These are phyloP conservation scores for Pangasianodon hypophthalmus DNA, from an alignment of 2,113 vertebrate species.

Conservation along the genomic window DNA sequence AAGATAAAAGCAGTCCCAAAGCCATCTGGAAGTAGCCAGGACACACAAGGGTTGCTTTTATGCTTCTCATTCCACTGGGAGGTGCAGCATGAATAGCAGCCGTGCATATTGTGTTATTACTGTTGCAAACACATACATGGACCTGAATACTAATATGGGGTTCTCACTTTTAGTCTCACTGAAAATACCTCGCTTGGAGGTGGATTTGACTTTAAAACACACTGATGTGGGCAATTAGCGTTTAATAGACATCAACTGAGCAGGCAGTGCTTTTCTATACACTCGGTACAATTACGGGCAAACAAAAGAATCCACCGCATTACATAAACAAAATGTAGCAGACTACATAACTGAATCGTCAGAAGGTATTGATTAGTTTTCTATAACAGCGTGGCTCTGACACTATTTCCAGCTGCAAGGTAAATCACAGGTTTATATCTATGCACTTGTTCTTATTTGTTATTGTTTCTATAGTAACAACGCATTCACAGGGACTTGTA, in stretches of 20 bases:
- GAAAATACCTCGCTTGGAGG: constrained; percentile 53
- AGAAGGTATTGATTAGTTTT: neutral
- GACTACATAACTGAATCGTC: neutral
- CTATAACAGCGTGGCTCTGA: too few species aligned
- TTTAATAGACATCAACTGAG: constrained; percentile 40
- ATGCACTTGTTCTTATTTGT: neutral
- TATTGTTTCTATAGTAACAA: neutral
- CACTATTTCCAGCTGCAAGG: neutral
- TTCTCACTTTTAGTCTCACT: constrained; percentile 57
- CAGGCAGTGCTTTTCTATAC: constrained; percentile 8
- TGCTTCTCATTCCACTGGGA: constrained; percentile 76
- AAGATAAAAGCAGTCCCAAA: constrained; percentile 78
- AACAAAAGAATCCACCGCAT: neutral
- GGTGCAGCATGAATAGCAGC: constrained; percentile 74
- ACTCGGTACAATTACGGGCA: neutral
- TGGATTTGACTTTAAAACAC: constrained; percentile 63
- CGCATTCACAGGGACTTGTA: neutral
- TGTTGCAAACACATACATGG: constrained; percentile 74
- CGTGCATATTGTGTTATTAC: constrained; percentile 80
- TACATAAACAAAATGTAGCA: neutral
- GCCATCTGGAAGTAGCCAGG: constrained; percentile 80
- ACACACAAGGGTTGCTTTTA: constrained; percentile 78
- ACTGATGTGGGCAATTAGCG: constrained; percentile 30
- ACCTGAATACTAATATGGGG: constrained; percentile 75
- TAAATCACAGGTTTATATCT: neutral